Base-by-base conservation (phyloP, 2,113 vertebrate species). In the Syngnathoides biaculeatus region DNA sequence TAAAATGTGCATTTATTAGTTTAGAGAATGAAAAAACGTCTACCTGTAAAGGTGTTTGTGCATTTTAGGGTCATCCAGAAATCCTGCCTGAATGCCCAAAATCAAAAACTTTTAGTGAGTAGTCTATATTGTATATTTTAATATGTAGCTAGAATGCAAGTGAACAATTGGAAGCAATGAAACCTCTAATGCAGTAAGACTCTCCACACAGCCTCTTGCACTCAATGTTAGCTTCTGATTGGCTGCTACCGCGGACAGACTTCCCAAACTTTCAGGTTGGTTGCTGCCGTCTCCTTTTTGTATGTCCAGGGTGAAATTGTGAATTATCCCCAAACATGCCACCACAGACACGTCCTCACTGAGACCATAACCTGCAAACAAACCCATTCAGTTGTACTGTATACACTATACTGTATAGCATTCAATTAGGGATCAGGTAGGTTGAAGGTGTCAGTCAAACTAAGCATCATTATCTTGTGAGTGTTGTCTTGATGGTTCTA, bases 141-240 rank as follows among this genome's bases (percentile, higher is more conserved):
- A 60, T 15, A 17, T 13, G 2, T 22, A 0, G 42, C 8, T 19
- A 8, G 64, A 0, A n/a, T n/a, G 2, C 17, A 2, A 2, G 3
- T 26, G 9, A 68, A 48, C 47, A 45, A 50, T 52, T 22, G 52
- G 20, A 14, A n/a, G 10, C 43, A 40, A 5, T 0, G 11, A 35
- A 75, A 92, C 90, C 90, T 93, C 91, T n/a, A 77, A 53, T 53
- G 78, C 67, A 24, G 65, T 78, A 7, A 91, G 65, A 63, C 85
- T 81, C 12, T 89, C 72, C 60, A 84, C 81, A 14, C 89, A 93
- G 24, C 94, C 91, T 0, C 69, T 82, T 0, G 85, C 92, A 14
- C 56, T 74, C 67, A 95, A 71, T 22, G 24, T 83, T 63, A 95
- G 81, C 64, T 79, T 93, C 73, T 89, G 90, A 81, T 92, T 89